phyloP scores from a whole-genome alignment of 2,888 invertebrate species.

The Melinopterus prodromus region DNA sequence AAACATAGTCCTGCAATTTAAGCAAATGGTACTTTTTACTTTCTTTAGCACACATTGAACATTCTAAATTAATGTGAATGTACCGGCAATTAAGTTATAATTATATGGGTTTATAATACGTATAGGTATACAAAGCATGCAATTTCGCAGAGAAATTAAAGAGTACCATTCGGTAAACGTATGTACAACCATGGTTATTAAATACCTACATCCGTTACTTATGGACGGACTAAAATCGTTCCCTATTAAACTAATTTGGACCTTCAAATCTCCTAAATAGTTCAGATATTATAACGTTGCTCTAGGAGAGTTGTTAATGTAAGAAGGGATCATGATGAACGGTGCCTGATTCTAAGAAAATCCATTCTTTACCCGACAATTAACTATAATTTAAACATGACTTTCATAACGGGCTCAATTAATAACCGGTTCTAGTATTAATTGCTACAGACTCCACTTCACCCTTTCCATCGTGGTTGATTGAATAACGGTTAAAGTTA shows the following conservation, averaged over 20 bases:
- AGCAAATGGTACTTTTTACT: background rate
- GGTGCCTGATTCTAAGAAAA: background rate
- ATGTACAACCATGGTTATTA: background rate
- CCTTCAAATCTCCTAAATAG: too few species aligned
- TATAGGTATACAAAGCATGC: background rate
- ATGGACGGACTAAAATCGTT: too few species aligned
- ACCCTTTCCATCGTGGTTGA: background rate
- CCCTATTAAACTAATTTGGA: too few species aligned
- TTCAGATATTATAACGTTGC: too few species aligned
- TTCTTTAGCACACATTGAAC: background rate
- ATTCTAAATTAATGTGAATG: background rate
- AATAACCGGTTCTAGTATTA: background rate
- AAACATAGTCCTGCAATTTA: background rate
- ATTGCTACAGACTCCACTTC: background rate
- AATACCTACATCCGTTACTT: too few species aligned
- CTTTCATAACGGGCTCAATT: background rate
- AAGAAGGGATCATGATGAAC: background rate
- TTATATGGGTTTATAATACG: background rate
- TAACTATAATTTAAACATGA: slow-evolving; percentile 4
- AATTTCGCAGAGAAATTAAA: background rate
- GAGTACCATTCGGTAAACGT: too few species aligned
- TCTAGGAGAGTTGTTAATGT: background rate
- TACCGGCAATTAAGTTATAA: background rate
- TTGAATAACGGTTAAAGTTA: background rate
- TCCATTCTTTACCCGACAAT: background rate